Conservation (phyloP, 1,140 invertebrate genomes). For the Drosophila erecta region DNA sequence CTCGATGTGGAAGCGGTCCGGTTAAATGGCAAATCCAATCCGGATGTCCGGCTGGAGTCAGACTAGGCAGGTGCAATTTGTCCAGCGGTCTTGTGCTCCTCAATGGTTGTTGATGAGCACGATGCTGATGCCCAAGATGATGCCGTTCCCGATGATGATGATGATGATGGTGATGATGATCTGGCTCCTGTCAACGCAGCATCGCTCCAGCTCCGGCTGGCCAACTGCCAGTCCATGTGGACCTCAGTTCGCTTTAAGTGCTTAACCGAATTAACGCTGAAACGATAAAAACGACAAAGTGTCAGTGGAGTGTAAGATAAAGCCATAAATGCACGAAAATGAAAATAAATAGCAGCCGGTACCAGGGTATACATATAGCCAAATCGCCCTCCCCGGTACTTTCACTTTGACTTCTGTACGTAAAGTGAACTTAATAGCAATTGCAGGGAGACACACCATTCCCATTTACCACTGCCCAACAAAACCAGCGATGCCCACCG, state of each 20-base stretch:
- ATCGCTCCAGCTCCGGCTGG: slow-evolving; percentile 15
- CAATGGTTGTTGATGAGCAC: too few species aligned
- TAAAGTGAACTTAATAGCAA: slow-evolving; percentile 80
- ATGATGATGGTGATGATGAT: neutral
- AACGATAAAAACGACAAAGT: slow-evolving; percentile 83
- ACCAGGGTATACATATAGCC: slow-evolving; percentile 8
- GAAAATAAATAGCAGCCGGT: slow-evolving; percentile 80
- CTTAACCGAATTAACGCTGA: slow-evolving; percentile 81
- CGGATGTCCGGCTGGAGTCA: neutral
- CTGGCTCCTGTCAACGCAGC: slow-evolving; percentile 21
- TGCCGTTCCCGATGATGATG: neutral
- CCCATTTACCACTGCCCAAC: slow-evolving; percentile 2
- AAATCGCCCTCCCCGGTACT: slow-evolving; percentile 12
- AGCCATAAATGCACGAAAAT: slow-evolving; percentile 81
- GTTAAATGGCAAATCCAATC: too few species aligned
- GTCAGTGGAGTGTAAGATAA: slow-evolving; percentile 64
- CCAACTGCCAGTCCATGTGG: slow-evolving; percentile 23
- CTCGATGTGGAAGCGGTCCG: too few species aligned
- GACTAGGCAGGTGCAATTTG: slow-evolving; percentile 13
- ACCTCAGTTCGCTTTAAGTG: slow-evolving; percentile 60
- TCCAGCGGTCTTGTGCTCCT: neutral
- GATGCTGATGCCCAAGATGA: neutral
- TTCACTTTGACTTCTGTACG: slow-evolving; percentile 50
- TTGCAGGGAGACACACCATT: slow-evolving; percentile 49
- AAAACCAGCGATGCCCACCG: slow-evolving; percentile 7